Conservation (phyloP, 2,113 vertebrate species). For the Megaleporinus macrocephalus region DNA sequence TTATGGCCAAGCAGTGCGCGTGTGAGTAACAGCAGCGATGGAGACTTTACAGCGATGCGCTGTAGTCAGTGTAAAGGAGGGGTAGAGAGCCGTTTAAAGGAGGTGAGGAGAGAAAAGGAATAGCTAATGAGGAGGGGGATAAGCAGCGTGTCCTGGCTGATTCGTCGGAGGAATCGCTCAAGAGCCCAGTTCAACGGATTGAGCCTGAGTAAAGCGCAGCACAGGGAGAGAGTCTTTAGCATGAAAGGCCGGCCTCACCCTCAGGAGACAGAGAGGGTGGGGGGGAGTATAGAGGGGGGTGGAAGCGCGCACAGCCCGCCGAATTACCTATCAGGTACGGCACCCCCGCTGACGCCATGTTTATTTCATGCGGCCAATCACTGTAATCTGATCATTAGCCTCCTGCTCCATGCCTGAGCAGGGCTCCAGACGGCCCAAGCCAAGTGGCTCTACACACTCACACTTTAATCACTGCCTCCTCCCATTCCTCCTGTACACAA, state of each 20-base stretch:
- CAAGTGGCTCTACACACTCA: constrained; percentile 42
- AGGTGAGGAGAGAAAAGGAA: constrained; percentile 65
- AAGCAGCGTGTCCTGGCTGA: constrained; percentile 63
- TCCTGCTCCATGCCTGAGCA: constrained; percentile 53
- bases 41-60: constrained; percentile 13
- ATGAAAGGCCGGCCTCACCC: constrained; percentile 58
- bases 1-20: constrained; percentile 69
- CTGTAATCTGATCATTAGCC: constrained; percentile 60
- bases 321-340: constrained; percentile 49
- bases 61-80: constrained; percentile 62
- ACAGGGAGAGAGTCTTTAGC: constrained; percentile 64
- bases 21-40: constrained; percentile 59
- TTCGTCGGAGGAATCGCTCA: constrained; percentile 65
- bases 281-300: constrained; percentile 25
- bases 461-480: constrained; percentile 50
- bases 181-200: constrained; percentile 71
- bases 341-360: constrained; percentile 50
- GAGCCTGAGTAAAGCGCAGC: constrained; percentile 61
- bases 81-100: constrained; percentile 70
- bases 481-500: constrained; percentile 16
- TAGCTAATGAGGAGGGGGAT: constrained; percentile 71
- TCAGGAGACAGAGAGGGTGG: constrained; percentile 56
- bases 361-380: constrained; percentile 58
- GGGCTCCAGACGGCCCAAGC: constrained; percentile 52
- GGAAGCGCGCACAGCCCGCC: constrained; percentile 38